phyloP scores from a whole-genome alignment of 1,140 invertebrate species.

The Heterodera schachtii region DNA sequence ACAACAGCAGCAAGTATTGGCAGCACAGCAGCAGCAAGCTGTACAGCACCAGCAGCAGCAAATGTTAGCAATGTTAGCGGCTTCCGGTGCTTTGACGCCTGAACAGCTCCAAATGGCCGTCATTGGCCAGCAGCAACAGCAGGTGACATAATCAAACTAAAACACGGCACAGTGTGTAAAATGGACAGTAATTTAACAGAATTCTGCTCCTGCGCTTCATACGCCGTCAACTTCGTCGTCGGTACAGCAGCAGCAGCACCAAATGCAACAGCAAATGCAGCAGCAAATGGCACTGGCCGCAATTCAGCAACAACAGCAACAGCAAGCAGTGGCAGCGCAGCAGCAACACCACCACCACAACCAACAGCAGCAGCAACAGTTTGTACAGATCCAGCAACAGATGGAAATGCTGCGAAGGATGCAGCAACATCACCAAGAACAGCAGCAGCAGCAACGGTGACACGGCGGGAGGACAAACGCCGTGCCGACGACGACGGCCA shows the following conservation, averaged over 20 bases:
- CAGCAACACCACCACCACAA: neutral
- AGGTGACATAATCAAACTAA: neutral
- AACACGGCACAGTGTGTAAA: too few relatives aligned
- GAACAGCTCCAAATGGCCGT: neutral
- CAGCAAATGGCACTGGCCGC: conserved; percentile 27
- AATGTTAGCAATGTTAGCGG: neutral
- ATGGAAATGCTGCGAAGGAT: conserved; percentile 5
- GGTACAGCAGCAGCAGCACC: conserved; percentile 26
- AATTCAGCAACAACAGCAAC: conserved; percentile 34
- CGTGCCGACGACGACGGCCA: neutral
- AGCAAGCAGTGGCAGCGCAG: neutral
- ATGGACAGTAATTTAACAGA: neutral
- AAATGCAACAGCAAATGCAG: conserved; percentile 15
- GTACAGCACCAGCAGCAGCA: conserved; percentile 3
- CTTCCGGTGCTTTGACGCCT: neutral
- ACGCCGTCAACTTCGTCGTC: neutral
- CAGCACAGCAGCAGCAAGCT: neutral
- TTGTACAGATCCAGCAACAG: neutral
- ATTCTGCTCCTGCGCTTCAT: neutral
- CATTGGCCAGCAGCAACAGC: neutral
- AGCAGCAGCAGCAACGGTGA: neutral
- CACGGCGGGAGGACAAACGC: neutral
- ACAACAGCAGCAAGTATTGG: conserved; percentile 17
- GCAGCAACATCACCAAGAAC: neutral
- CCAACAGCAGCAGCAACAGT: conserved; percentile 9